Base-by-base conservation (phyloP, 1,140 invertebrate species). In the Heterodera schachtii region DNA sequence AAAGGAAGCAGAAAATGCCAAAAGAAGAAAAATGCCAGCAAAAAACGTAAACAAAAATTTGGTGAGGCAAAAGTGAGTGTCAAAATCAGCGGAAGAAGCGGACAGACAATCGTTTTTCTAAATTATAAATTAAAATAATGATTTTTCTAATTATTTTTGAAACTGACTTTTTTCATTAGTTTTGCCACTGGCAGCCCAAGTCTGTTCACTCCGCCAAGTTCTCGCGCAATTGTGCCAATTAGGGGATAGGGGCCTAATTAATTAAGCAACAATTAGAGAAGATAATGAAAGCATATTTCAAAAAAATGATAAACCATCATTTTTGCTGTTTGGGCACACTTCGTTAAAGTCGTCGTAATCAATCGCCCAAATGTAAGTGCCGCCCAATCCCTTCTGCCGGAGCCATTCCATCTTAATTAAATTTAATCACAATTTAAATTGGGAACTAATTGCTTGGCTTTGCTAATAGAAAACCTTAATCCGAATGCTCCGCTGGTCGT, bases 311-410 rank as follows among this genome's bases (percentile, higher is more conserved):
- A 19, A 19, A 64, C 57, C 57, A 19, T 64, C 57, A 19, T 5
- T 64, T 64, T 60, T 31, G 49, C 83, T 75, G 9, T 83, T 75
- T 57, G 88, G 87, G 49, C 84, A 87, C 13, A 92, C 93, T 2
- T 95, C 95, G 82, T 93, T 94, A 89, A 96, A 96, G 90, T 97
- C 96, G 83, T 97, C 96, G 94, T 98, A 96, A 86, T 98, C 96
- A 0, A 97, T 92, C 0, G 95, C 95, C 96, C 96, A 98, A 0
- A 96, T 94, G 95, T 97, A 97, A 43, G 95, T 95, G 11, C 96
- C 96, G 46, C 93, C 96, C 86, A 94, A 96, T 19, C 94, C 94
- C 76, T 94, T 94, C 67, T 94, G 93, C 86, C 95, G 95, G 49
- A 98, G 92, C 95, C 95, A 98, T 71, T 94, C 93, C 92, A 95